These are phyloP conservation scores for Drosophila murphyi DNA, from an alignment of 1,140 invertebrate species.

Conservation along the genomic window DNA sequence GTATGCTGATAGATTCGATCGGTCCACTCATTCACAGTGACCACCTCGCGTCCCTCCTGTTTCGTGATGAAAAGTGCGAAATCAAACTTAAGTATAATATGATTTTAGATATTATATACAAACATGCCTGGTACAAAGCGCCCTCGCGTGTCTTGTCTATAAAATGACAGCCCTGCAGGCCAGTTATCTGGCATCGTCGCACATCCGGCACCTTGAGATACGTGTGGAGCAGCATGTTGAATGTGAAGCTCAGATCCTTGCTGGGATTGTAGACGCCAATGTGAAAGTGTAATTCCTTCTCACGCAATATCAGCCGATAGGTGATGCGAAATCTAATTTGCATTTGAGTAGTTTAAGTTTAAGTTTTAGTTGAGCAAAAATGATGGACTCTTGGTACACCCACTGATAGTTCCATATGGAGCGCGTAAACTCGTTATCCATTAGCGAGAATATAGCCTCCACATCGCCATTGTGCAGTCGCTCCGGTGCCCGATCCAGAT, in stretches of 20 bases:
- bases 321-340: constrained; percentile 90
- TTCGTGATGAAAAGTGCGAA: constrained; percentile 63
- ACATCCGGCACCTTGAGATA: constrained; percentile 98
- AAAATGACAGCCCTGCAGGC: constrained; percentile 95
- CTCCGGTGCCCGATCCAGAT: constrained; percentile 94
- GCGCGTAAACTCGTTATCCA: constrained; percentile 96
- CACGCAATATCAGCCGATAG: constrained; percentile 94
- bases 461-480: constrained; percentile 94
- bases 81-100: neutral
- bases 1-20: constrained; percentile 97
- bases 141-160: constrained; percentile 92
- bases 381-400: constrained; percentile 68
- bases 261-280: constrained; percentile 96
- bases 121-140: constrained; percentile 51
- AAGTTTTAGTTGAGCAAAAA: neutral
- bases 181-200: constrained; percentile 94
- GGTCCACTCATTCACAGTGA: constrained; percentile 95
- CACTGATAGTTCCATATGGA: constrained; percentile 97
- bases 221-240: constrained; percentile 96
- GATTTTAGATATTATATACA: neutral
- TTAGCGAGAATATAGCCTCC: constrained; percentile 95
- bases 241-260: constrained; percentile 95
- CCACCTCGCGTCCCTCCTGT: constrained; percentile 92
- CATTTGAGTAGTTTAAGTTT: neutral
- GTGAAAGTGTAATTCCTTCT: constrained; percentile 96